Evolutionary conservation across 1,140 invertebrate species (phyloP).

Genomic region (Leptopilina clavipes): DNA sequence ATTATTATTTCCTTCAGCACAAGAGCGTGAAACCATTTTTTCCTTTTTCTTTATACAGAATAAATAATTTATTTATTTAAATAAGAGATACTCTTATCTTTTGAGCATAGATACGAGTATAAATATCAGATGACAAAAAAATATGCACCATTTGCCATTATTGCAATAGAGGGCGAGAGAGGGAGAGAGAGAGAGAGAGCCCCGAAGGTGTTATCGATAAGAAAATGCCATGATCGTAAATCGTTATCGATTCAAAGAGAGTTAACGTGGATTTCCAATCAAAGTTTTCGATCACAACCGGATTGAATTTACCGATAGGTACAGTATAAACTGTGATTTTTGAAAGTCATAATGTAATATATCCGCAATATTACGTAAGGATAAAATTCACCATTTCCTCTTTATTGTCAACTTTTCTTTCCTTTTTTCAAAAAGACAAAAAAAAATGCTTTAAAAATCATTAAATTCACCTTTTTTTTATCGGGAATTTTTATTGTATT

Average conservation of each 20-base stretch:
- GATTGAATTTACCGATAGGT: slow-evolving; percentile 10
- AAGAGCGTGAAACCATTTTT: not conserved
- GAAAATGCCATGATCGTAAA: slow-evolving; percentile 58
- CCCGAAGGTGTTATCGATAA: slow-evolving; percentile 53
- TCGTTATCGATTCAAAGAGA: slow-evolving; percentile 53
- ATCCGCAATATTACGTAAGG: slow-evolving; percentile 9
- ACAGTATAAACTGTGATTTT: not conserved
- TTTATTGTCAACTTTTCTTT: slow-evolving; percentile 16
- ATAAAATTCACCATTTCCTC: not conserved
- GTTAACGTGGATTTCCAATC: slow-evolving; percentile 54
- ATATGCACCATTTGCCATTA: not conserved
- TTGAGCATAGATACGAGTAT: not conserved
- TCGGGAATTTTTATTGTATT: slow-evolving; percentile 6
- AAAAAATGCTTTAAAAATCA: not conserved
- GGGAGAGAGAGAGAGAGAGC: no score
- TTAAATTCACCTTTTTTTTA: not conserved
- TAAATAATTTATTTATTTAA: not conserved
- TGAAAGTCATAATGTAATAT: not conserved
- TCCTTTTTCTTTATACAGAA: not conserved
- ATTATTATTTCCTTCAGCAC: no score
- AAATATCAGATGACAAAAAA: slow-evolving; percentile 15
- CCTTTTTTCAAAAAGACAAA: slow-evolving; percentile 43
- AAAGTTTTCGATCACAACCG: slow-evolving; percentile 28
- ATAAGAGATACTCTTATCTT: not conserved
- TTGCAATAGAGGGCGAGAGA: not conserved